Evolutionary conservation across 2,888 invertebrate genomes (phyloP).

Genomic region (Sinhomidia bicolor): DNA sequence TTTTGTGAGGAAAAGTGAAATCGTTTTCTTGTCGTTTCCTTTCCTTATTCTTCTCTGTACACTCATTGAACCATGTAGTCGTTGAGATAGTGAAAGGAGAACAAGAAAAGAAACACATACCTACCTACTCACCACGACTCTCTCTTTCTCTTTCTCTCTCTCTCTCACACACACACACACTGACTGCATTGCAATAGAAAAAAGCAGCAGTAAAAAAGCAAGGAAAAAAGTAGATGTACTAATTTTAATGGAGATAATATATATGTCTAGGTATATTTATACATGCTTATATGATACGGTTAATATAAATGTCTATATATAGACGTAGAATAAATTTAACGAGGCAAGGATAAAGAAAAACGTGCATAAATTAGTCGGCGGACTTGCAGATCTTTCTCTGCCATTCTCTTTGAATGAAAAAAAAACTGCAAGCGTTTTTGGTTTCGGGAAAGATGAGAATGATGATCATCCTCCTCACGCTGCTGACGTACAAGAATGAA

Average conservation of each 20-base stretch:
- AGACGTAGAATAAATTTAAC: constrained; percentile 54
- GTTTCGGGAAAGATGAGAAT: constrained; percentile 30
- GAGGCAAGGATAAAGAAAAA: constrained; percentile 43
- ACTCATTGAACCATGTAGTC: neutral
- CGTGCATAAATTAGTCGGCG: constrained; percentile 63
- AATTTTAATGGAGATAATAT: constrained; percentile 29
- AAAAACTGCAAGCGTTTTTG: constrained; percentile 26
- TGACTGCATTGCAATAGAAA: too few species aligned
- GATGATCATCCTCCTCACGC: constrained; percentile 6
- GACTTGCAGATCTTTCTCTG: constrained; percentile 10
- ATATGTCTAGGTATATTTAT: too few species aligned
- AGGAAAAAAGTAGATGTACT: neutral
- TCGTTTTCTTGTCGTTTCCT: constrained; percentile 31
- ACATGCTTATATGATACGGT: too few species aligned
- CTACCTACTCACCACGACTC: too few species aligned
- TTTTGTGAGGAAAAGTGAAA: constrained; percentile 57
- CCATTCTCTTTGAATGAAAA: too few species aligned
- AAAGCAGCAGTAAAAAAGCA: too few species aligned
- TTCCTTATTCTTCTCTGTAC: neutral
- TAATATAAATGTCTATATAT: neutral
- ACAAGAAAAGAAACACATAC: neutral
- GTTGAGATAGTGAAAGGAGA: neutral
- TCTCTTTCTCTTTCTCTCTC: too few species aligned
- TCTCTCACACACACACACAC: too few species aligned
- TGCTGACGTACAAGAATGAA: neutral